Base-by-base conservation (phyloP, 2,888 invertebrate genomes). In the Cybosia mesomella region DNA sequence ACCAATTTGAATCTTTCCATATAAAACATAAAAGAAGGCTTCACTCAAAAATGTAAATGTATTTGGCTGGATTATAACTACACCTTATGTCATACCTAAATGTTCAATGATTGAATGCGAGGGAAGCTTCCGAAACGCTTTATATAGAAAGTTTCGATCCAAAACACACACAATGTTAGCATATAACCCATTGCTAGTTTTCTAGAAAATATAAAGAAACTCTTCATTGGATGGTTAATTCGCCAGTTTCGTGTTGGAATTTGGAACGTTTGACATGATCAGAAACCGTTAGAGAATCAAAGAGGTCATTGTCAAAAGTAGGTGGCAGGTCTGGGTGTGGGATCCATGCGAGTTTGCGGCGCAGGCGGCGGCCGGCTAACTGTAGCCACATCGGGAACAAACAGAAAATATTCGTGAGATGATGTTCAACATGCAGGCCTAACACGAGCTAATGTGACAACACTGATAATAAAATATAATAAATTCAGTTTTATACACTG, bases 301-400 rank as follows among this genome's bases (percentile, higher is more conserved):
- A 34, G 21, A 63, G 66, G 39, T 58, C 15, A 66, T 57, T 49
- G 61, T 68, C 68, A 68, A 43, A 71, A 74, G 76, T 77, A 74
- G 74, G 72, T 75, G 71, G 68, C 68, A 72, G 78, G 81, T 76
- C 53, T 69, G 79, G 76, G 77, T 77, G 79, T 64, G 78, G 77
- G 74, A 62, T 73, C 78, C 75, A 74, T 71, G 80, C 83, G 80
- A 65, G 80, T 64, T 74, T 68, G 70, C 77, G 77, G 24, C 80
- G 76, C 65, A 64, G 67, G 72, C 78, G 76, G 72, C 72, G 72
- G 74, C 67, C 69, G 74, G 79, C 79, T 84, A 84, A 76, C 84
- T 83, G 84, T 66, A 61, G 73, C 58, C 69, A 66, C 64, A 76
- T 73, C 80, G 77, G 79, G 82, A 73, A 84, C 75, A 82, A 77